Conservation (phyloP, 2,888 invertebrate genomes). For the Lasioglossum pauxillum region DNA sequence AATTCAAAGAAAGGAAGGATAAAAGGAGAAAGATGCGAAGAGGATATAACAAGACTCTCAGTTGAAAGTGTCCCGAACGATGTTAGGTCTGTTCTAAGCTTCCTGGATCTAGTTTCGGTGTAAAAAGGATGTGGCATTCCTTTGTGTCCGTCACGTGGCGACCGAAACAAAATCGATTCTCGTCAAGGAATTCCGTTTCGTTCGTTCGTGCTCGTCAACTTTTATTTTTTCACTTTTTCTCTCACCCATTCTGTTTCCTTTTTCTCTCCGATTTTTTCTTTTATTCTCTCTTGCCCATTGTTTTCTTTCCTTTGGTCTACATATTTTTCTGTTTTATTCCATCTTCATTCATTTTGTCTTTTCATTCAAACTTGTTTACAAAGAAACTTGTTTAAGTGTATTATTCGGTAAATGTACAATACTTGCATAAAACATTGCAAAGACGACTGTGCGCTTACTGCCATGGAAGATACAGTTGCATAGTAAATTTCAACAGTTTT, state of each 20-base stretch:
- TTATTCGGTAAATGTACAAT: too few relatives aligned
- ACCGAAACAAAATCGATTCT: neutral
- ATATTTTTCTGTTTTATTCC: neutral
- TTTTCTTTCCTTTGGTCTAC: neutral
- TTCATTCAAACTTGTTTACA: too few relatives aligned
- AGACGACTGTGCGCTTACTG: too few relatives aligned
- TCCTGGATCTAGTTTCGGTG: neutral
- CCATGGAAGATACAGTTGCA: too few relatives aligned
- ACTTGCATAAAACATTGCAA: too few relatives aligned
- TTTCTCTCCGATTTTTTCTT: neutral
- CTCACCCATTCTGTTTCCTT: neutral
- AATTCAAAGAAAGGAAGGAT: neutral
- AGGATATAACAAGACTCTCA: neutral
- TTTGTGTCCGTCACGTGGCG: neutral
- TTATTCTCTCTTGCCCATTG: neutral
- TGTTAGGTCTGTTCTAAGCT: neutral
- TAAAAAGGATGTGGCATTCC: neutral
- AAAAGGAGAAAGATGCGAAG: neutral
- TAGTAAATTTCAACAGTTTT: too few relatives aligned
- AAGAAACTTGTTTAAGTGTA: too few relatives aligned
- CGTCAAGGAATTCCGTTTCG: neutral
- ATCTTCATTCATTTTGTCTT: too few relatives aligned
- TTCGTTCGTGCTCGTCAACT: neutral
- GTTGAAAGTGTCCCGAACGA: neutral
- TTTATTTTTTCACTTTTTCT: neutral